Base-by-base conservation (phyloP, 2,113 vertebrate species). In the Mormyrus iriodes region DNA sequence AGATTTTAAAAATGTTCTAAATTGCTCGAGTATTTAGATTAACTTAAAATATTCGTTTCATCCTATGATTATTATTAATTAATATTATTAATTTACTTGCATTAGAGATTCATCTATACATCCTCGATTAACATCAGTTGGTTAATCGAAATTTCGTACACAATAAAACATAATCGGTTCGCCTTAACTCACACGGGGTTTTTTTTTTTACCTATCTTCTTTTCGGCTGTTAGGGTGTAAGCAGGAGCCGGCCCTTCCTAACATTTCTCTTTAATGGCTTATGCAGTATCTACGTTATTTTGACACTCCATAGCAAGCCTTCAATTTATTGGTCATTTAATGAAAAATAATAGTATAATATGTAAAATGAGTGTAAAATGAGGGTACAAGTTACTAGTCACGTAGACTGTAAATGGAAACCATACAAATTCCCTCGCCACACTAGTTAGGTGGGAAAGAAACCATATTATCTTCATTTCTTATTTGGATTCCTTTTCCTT, bases 391-490 rank as follows among this genome's bases (percentile, higher is more conserved):
- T 90, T 86, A 86, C 35, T 79, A 53, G 52, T 39, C 93, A 90
- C 91, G 92, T 92, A 93, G 94, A 94, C 90, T 51, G 69, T 88
- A 88, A 93, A 93, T 12, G 52, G 91, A 90, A 91, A 90, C 91
- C 91, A 91, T 88, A 89, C 90, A 90, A 93, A 93, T 90, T 94
- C 94, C 95, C 94, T 73, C 7, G 93, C 89, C 92, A 84, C 91
- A 88, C 90, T 94, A 91, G 91, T 94, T 94, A 93, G 87, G 76
- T 85, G 55, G 88, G 82, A 88, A 90, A 95, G 93, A 93, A 94
- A 92, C 89, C 89, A 88, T 93, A 93, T 93, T 93, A 90, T 93
- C 95, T 95, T 95, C 90, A 94, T 92, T 94, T 94, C 93, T 91
- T 89, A 90, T 90, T 93, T 94, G 89, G 92, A 92, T 93, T 92